These are phyloP conservation scores for Nomada fucata DNA, from an alignment of 2,888 invertebrate species.

Conservation along the genomic window DNA sequence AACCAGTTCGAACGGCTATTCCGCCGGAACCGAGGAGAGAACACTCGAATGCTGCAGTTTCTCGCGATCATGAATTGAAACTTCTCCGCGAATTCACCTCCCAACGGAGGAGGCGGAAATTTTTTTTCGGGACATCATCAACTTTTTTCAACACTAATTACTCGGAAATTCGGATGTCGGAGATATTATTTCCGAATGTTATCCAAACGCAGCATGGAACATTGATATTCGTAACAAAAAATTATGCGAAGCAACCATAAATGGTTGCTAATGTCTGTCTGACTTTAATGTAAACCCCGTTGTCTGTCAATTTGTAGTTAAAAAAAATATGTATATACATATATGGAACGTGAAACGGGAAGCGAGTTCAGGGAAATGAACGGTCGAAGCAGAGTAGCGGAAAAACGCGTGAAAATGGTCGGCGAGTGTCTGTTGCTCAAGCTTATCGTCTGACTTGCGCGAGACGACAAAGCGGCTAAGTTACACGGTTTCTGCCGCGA, in stretches of 20 bases:
- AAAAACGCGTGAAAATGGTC: not conserved
- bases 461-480: constrained; percentile 9
- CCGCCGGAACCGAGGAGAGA: constrained; percentile 1
- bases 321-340: too few species aligned
- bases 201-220: too few species aligned
- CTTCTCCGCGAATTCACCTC: not conserved
- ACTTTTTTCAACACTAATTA: not conserved
- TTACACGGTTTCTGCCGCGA: constrained; percentile 38
- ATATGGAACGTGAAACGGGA: not conserved
- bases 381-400: not conserved
- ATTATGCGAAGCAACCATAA: too few species aligned
- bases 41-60: constrained; percentile 12
- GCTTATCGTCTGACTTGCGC: constrained; percentile 46
- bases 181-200: not conserved
- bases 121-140: not conserved
- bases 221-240: too few species aligned
- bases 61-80: constrained; percentile 35
- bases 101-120: not conserved
- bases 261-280: too few species aligned
- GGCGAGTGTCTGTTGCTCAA: constrained; percentile 42
- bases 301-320: too few species aligned
- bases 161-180: constrained; percentile 14
- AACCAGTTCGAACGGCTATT: constrained; percentile 41
- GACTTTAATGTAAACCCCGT: too few species aligned
- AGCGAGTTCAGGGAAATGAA: not conserved